Conservation (phyloP, 2,113 vertebrate species). For the Harpagus bidentatus region DNA sequence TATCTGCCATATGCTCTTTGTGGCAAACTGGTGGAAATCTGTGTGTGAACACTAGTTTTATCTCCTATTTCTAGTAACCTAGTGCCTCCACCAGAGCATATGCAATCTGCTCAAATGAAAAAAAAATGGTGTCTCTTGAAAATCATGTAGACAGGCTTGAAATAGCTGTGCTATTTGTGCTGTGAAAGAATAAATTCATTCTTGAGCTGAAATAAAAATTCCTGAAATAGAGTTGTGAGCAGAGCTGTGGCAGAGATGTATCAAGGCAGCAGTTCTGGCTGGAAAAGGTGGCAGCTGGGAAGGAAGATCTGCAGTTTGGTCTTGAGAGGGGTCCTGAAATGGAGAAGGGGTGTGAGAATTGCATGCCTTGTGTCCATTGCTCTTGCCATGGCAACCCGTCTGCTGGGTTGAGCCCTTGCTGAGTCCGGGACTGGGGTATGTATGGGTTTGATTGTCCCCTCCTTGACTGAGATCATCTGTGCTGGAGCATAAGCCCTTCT, state of each 20-base stretch:
- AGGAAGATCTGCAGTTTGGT: neutral
- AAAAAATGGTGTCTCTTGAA: neutral
- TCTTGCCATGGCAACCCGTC: neutral
- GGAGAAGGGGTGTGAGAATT: neutral
- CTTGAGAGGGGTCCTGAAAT: neutral
- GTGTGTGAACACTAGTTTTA: neutral
- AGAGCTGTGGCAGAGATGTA: neutral
- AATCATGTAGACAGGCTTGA: neutral
- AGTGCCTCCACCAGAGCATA: neutral
- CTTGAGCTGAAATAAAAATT: neutral
- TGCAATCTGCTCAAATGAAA: neutral
- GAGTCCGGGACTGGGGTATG: neutral
- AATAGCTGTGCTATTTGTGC: neutral
- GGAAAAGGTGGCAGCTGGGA: neutral
- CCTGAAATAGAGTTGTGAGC: neutral
- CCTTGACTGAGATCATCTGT: neutral
- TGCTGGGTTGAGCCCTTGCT: neutral
- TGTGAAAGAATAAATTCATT: neutral
- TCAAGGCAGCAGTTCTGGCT: neutral
- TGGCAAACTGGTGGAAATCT: neutral
- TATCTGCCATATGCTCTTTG: neutral
- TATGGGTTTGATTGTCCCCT: neutral
- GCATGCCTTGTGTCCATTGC: fast-evolving
- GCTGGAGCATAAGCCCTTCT: neutral
- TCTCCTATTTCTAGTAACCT: neutral